Percentiles rank a stretch among this genome's conserved stretches.
Conservation (phyloP, 2,113 vertebrate genomes). For the Telmatochromis sp. region DNA sequence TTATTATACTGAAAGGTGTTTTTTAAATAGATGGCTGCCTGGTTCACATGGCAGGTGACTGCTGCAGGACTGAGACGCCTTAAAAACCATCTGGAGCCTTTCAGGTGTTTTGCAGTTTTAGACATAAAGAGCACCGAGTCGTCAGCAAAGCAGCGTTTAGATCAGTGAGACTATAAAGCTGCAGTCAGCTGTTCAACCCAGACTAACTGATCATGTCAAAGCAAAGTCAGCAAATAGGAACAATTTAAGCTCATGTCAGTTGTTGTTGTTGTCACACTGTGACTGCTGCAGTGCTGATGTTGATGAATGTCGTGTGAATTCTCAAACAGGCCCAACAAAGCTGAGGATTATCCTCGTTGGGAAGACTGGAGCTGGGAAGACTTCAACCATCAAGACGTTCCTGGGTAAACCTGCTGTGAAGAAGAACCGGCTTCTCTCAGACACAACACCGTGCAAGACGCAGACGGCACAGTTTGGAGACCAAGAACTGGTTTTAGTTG, state of each 20-base stretch:
- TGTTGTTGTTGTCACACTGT: background rate
- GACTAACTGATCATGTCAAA: background rate
- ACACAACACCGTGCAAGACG: rapidly evolving
- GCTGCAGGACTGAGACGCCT: background rate
- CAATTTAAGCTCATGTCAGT: background rate
- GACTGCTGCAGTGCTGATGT: background rate
- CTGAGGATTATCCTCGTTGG: background rate
- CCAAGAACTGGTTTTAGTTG: background rate
- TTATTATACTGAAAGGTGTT: background rate
- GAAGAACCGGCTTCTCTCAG: background rate
- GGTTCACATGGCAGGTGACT: background rate
- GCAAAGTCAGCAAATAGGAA: background rate
- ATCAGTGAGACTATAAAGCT: background rate
- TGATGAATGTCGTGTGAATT: background rate
- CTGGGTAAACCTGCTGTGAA: background rate
- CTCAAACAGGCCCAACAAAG: background rate
- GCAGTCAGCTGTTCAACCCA: background rate
- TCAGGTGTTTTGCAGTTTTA: background rate
- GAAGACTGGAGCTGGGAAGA: background rate
- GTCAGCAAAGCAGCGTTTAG: background rate
- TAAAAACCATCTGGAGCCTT: background rate
- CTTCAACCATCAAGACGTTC: background rate
- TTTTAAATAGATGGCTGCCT: background rate
- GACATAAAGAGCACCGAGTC: background rate
- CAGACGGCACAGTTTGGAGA: background rate